Evolutionary conservation across 2,113 vertebrate species (phyloP), one percentile per base, ranked within the genome.

Genomic region (Atlantisia rogersi): DNA sequence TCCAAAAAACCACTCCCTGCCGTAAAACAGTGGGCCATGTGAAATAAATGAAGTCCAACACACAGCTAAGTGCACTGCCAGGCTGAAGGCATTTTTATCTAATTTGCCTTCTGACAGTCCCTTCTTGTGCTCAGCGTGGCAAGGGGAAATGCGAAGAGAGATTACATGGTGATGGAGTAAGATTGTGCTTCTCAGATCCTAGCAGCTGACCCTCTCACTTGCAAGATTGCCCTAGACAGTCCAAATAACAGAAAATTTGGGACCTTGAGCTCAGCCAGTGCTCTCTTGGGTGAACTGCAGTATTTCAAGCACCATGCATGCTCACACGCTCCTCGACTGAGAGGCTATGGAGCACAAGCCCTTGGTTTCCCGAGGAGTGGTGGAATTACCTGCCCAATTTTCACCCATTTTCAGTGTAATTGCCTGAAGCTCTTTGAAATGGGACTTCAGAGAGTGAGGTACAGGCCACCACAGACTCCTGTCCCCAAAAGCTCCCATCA

Each of bases 381-480:
- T 44, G n/a, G 59, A 69, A 70, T 69, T 56, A 39, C 14, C 21
- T 48, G 31, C 15, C 8, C 4, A 1, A 3, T 73, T 81, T 52
- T 52, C 29, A 39, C 32, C 74, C 40, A 13, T 53, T 86, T 92
- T 29, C 21, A 21, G 6, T 28, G 31, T 18, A 3, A 44, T 29
- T 69, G 31, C 29, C 10, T 26, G 11, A 52, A 35, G 10, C 12
- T 65, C 39, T 56, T 22, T n/a, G 35, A 62, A 85, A 83, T 5
- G n/a, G 24, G 13, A 17, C 9, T 32, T 16, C 28, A 32, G 2
- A 42, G 39, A 20, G 21, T 28, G 18, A 7, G 18, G 53, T 25
- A 17, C 18, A 5, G 19, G 20, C 12, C 50, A 32, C 7, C 20
- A 31, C 0, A 1, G 21, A 8, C 5, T 22, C 10, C 2, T 74